Evolutionary conservation across 2,888 invertebrate genomes (phyloP).

Genomic region (Tillus elongatus): DNA sequence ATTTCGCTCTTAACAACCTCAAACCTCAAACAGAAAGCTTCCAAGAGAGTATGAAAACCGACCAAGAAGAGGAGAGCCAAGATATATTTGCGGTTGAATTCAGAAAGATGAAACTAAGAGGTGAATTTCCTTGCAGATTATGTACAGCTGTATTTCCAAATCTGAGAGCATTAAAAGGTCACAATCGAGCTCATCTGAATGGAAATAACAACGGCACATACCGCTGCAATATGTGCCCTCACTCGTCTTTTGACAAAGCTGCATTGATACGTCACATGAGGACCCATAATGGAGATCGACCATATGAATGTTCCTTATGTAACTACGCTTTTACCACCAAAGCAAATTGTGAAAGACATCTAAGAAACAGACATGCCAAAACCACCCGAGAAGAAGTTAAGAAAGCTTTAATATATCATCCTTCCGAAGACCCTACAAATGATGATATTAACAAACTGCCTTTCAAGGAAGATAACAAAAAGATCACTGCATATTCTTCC

Average conservation of each 20-base stretch:
- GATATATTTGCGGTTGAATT: slow-evolving; percentile 78
- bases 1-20: slow-evolving; percentile 31
- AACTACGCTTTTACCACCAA: slow-evolving; percentile 95
- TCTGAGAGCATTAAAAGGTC: slow-evolving; percentile 80
- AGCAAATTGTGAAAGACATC: slow-evolving; percentile 92
- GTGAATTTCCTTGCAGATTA: slow-evolving; percentile 84
- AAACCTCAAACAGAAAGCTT: slow-evolving; percentile 22
- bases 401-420: slow-evolving; percentile 77
- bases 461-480: slow-evolving; percentile 49
- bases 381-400: slow-evolving; percentile 81
- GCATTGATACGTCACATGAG: slow-evolving; percentile 86
- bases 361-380: slow-evolving; percentile 84
- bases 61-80: slow-evolving; percentile 66
- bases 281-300: slow-evolving; percentile 90
- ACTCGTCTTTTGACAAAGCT: slow-evolving; percentile 81
- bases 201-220: slow-evolving; percentile 70
- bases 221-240: slow-evolving; percentile 88
- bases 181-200: slow-evolving; percentile 77
- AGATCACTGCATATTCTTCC: slow-evolving; percentile 16
- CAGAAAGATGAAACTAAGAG: slow-evolving; percentile 79
- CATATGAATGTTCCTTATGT: slow-evolving; percentile 91
- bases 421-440: slow-evolving; percentile 74
- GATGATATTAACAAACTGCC: slow-evolving; percentile 55
- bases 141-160: slow-evolving; percentile 84
- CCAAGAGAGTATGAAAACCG: slow-evolving; percentile 30